phyloP scores from a whole-genome alignment of 2,113 vertebrate species.

The Dicentrarchus labrax region DNA sequence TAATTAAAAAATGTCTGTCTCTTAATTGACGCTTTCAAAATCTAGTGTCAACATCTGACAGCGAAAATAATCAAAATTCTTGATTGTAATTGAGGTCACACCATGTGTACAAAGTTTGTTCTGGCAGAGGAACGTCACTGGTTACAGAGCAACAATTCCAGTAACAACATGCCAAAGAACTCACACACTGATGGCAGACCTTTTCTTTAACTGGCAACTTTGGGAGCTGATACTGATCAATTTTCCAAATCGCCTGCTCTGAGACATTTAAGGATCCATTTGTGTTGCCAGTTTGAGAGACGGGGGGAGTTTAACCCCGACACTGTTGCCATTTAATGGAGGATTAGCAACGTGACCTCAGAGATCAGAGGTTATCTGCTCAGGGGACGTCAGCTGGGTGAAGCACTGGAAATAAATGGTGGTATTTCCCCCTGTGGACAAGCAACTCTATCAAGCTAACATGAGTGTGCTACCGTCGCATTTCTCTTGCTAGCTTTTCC shows the following conservation, averaged over 20 bases:
- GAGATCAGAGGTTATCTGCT: constrained; percentile 72
- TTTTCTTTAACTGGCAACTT: constrained; percentile 22
- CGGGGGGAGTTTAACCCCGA: constrained; percentile 24
- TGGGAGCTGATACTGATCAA: constrained; percentile 33
- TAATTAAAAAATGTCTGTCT: not conserved
- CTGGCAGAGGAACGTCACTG: constrained; percentile 1
- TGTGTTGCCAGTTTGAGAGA: constrained; percentile 40
- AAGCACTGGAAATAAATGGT: constrained; percentile 53
- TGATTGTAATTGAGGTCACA: not conserved
- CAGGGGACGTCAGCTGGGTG: not conserved
- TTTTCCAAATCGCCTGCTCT: constrained; percentile 17
- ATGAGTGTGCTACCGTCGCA: not conserved
- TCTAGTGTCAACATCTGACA: not conserved
- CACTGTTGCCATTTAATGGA: constrained; percentile 46
- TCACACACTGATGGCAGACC: not conserved
- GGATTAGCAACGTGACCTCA: constrained; percentile 58
- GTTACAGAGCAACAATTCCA: not conserved
- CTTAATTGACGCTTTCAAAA: not conserved
- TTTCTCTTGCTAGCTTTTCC: not conserved
- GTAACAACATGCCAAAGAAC: constrained; percentile 11
- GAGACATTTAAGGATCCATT: constrained; percentile 43
- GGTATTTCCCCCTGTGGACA: constrained; percentile 32
- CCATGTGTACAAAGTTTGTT: not conserved
- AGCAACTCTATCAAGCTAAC: constrained; percentile 26
- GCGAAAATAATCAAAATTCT: not conserved